phyloP scores from a whole-genome alignment of 2,888 invertebrate species.

The Standfussiana lucernea region DNA sequence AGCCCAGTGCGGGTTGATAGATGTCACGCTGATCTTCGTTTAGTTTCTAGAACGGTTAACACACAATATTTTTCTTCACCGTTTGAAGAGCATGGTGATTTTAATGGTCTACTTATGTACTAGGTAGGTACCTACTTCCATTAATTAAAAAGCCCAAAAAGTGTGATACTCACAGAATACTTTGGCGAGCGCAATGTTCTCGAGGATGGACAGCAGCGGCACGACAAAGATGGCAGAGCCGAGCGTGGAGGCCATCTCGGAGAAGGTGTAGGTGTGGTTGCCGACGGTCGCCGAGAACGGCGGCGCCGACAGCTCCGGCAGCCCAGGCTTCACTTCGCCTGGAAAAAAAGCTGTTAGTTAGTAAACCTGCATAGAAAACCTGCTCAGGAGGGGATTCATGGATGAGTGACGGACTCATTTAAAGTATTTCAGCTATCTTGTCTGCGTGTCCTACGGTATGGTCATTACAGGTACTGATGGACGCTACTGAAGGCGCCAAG shows the following conservation, averaged over 20 bases:
- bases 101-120: not conserved
- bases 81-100: not conserved
- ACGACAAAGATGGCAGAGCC: constrained; percentile 96
- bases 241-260: constrained; percentile 94
- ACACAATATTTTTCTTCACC: not conserved
- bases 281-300: constrained; percentile 92
- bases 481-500: not conserved
- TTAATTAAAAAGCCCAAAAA: not conserved
- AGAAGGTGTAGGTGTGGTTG: constrained; percentile 92
- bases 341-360: constrained; percentile 31
- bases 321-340: constrained; percentile 93
- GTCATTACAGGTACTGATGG: not conserved
- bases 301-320: constrained; percentile 92
- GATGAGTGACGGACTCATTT: not conserved
- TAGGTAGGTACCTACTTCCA: not conserved
- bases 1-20: not conserved
- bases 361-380: not conserved
- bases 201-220: constrained; percentile 97
- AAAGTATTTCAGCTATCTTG: not conserved
- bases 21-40: not conserved
- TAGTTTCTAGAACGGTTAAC: not conserved
- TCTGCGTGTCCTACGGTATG: not conserved
- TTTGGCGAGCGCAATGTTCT: constrained; percentile 98
- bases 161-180: constrained; percentile 92
- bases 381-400: not conserved